These are phyloP conservation scores for Fistularia tabacaria DNA, from an alignment of 2,797 vertebrate genomes.

Conservation along the genomic window DNA sequence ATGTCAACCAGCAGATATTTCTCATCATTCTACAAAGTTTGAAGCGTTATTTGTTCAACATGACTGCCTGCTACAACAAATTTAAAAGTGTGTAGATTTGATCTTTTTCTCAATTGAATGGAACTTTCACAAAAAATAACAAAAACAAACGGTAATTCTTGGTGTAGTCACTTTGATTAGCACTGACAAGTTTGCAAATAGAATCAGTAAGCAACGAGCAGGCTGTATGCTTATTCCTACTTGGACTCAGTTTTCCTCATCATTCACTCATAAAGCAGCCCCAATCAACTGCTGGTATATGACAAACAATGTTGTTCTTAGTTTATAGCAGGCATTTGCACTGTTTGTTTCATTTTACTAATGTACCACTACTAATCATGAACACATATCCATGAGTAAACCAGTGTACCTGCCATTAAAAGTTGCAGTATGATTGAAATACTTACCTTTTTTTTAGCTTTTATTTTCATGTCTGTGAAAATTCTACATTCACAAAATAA, in stretches of 20 bases:
- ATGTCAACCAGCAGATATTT: too few species aligned
- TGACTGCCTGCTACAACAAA: too few species aligned
- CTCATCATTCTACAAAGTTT: too few species aligned
- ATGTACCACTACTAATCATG: conserved; percentile 19
- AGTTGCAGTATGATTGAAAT: conserved; percentile 13
- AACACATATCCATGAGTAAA: conserved; percentile 18
- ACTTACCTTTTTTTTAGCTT: conserved; percentile 1
- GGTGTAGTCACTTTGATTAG: conserved; percentile 47
- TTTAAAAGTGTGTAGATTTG: too few species aligned
- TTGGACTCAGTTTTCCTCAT: conserved; percentile 23
- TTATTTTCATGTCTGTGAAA: conserved; percentile 3
- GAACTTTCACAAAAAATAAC: too few species aligned
- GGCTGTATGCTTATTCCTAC: conserved; percentile 18
- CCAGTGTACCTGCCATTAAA: conserved; percentile 10
- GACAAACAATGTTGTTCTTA: conserved; percentile 39
- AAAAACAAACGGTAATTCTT: conserved; percentile 18
- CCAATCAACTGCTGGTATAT: conserved; percentile 32
- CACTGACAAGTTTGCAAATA: conserved; percentile 49
- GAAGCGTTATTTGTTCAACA: too few species aligned
- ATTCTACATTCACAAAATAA: too few species aligned
- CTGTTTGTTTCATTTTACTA: conserved; percentile 35
- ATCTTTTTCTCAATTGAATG: too few species aligned
- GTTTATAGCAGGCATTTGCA: conserved; percentile 51
- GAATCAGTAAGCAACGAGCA: conserved; percentile 30
- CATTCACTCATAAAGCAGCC: conserved; percentile 43